These are phyloP conservation scores for Therioaphis trifolii DNA, from an alignment of 2,888 invertebrate species.

Conservation along the genomic window DNA sequence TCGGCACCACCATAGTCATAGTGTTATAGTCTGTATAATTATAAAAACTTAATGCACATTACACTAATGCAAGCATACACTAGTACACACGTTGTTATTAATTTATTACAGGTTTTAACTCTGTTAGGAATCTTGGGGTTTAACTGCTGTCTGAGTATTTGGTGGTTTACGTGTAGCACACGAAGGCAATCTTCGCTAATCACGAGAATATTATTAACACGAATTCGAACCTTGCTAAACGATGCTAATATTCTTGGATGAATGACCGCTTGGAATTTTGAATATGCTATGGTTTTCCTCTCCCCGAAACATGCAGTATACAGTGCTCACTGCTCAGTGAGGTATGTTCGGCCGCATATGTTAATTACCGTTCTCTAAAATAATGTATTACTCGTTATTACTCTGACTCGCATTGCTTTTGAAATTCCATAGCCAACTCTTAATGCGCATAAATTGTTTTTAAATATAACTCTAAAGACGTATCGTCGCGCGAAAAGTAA, in stretches of 20 bases:
- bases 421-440: neutral
- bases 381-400: neutral
- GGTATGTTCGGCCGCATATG: neutral
- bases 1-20: too few species aligned
- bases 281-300: conserved; percentile 13
- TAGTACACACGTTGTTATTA: neutral
- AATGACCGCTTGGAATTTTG: conserved; percentile 50
- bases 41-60: neutral
- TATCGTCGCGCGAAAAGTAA: neutral
- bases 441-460: neutral
- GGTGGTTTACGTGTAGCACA: conserved; percentile 36
- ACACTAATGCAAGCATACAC: neutral
- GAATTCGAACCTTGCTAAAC: conserved; percentile 19
- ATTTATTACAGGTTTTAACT: conserved; percentile 17
- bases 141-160: conserved; percentile 17
- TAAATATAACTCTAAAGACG: neutral
- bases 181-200: conserved; percentile 36
- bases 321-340: neutral
- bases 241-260: conserved; percentile 37
- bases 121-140: neutral
- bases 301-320: neutral
- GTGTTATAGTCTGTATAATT: neutral
- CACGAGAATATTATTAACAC: conserved; percentile 25
- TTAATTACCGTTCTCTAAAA: conserved; percentile 11
- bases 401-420: neutral